Evolutionary conservation across 1,140 invertebrate species (phyloP).

Genomic region (Ctenoplectra terminalis): DNA sequence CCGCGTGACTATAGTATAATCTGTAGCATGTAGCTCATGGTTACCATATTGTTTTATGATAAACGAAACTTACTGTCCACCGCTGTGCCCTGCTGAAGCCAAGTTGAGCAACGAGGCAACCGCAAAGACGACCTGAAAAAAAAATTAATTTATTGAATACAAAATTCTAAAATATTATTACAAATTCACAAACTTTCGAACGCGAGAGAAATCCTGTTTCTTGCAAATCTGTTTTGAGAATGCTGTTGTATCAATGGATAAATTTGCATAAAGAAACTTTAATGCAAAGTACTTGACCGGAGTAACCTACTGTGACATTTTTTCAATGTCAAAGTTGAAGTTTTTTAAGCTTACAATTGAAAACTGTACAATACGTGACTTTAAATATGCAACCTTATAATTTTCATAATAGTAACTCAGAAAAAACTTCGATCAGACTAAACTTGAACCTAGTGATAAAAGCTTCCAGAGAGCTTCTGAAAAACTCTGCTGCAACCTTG

Average conservation of each 20-base stretch:
- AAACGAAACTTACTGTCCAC: constrained; percentile 65
- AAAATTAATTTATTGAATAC: background rate
- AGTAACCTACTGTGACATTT: background rate
- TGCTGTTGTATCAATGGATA: background rate
- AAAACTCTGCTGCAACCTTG: no score
- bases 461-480: no score
- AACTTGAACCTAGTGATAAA: no score
- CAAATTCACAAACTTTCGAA: background rate
- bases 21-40: background rate
- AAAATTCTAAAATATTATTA: background rate
- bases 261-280: background rate
- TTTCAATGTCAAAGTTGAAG: background rate
- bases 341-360: no score
- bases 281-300: background rate
- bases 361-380: no score
- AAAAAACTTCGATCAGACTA: no score
- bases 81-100: constrained; percentile 42
- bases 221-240: background rate
- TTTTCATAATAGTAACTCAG: no score
- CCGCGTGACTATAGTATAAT: background rate
- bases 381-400: no score
- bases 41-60: background rate
- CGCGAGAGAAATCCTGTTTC: no score
- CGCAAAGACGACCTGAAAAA: constrained; percentile 56
- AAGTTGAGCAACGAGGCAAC: constrained; percentile 46